These are phyloP conservation scores for Myanophis thanlyinensis DNA, from an alignment of 2,113 vertebrate species.

Conservation along the genomic window DNA sequence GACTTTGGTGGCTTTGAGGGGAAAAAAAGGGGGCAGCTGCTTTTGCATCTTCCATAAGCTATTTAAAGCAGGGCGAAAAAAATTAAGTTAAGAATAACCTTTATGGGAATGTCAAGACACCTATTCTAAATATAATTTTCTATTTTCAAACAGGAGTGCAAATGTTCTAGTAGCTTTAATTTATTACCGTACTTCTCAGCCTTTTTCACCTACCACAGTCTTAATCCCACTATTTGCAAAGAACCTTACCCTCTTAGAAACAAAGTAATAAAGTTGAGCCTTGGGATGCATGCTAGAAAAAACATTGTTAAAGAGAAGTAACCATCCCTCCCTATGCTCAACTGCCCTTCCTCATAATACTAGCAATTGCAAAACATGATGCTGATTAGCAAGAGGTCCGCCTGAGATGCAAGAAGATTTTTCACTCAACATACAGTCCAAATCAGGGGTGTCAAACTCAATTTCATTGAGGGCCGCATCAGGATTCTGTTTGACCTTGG, in stretches of 20 bases:
- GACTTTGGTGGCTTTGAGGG: slow-evolving; percentile 19
- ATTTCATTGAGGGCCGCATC: no score
- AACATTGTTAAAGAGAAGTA: not conserved
- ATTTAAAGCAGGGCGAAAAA: not conserved
- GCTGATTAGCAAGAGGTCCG: not conserved
- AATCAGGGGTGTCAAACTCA: no score
- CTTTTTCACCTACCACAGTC: fast-evolving
- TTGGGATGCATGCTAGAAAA: not conserved
- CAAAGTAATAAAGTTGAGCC: not conserved
- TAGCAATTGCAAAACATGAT: not conserved
- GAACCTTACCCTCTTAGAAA: fast-evolving
- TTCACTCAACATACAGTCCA: not conserved
- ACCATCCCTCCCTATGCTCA: not conserved
- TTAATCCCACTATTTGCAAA: not conserved
- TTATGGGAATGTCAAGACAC: not conserved
- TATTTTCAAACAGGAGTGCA: not conserved
- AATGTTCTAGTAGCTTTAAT: not conserved
- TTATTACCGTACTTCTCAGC: not conserved
- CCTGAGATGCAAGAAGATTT: not conserved
- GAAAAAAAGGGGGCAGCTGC: not conserved
- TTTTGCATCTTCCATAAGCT: slow-evolving; percentile 45
- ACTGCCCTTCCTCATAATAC: not conserved
- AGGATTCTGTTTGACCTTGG: no score
- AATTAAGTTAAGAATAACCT: slow-evolving; percentile 19
- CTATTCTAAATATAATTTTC: not conserved